A percentile compares a stretch with the other conserved stretches of the same genome.
These are phyloP conservation scores for Kryptopterus vitreolus DNA, from an alignment of 2,797 vertebrate genomes.

Conservation along the genomic window DNA sequence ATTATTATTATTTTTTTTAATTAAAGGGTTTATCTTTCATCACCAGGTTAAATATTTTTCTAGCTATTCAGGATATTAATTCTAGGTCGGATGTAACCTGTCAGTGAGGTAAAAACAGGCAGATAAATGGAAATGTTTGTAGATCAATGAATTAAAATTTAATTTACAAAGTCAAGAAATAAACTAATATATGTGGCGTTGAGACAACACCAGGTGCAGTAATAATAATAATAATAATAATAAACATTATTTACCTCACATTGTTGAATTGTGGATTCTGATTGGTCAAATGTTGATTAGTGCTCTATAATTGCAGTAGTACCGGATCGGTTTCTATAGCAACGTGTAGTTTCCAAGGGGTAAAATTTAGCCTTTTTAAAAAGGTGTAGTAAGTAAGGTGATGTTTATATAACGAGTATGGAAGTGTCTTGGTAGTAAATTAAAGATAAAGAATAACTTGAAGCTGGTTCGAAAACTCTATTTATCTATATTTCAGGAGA, in stretches of 20 bases:
- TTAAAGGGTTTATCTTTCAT: not conserved
- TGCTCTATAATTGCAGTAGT: not conserved
- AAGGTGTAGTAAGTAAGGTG: not conserved
- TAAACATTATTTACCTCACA: not conserved
- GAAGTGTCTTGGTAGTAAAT: not conserved
- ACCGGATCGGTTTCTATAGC: no score
- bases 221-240: not conserved
- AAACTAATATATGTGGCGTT: not conserved
- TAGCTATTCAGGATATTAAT: not conserved
- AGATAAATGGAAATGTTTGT: not conserved
- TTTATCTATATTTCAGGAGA: slow-evolving; percentile 17
- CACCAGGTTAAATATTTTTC: not conserved
- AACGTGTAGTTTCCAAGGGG: no score
- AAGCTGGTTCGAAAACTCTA: not conserved
- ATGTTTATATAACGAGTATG: not conserved
- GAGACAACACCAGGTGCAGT: not conserved
- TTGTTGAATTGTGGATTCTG: not conserved
- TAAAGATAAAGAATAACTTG: not conserved
- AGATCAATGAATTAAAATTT: not conserved
- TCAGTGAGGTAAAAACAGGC: not conserved
- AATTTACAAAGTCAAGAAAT: not conserved
- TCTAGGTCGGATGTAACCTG: not conserved
- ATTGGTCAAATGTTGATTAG: not conserved
- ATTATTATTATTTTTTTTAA: not conserved
- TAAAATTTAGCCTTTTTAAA: no score